Base-by-base conservation (phyloP, 2,113 vertebrate genomes). In the Cyanoliseus patagonus region DNA sequence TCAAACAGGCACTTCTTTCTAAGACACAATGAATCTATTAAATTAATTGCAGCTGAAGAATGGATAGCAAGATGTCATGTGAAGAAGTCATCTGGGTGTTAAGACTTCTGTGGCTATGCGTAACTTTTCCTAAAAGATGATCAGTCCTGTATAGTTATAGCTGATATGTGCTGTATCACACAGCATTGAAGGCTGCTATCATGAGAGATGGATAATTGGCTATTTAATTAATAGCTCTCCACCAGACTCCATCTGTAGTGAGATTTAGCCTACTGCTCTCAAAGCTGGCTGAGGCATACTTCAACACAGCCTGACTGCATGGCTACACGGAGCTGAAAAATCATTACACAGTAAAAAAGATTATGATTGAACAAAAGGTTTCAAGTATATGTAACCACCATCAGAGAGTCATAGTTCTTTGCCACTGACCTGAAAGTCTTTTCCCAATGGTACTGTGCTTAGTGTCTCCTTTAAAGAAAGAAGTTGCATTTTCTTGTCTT, bases 161-260 rank as follows among this genome's bases (percentile, higher is more conserved):
- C 55, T 96, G 46, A 19, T 83, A 66, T 57, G 41, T 57, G 52
- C 44, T 69, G 41, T 69, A 73, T 92, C 78, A 79, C 80, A 59
- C 55, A 46, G 63, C 8, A 11, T 44, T 91, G 84, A 91, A 95
- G 39, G 46, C 74, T 89, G 68, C 37, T 91, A 87, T 79, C 52
- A 49, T 33, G 39, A 95, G 83, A 95, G 62, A 94, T 88, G 67
- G 67, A 9, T 96, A 94, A 87, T 79, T 95, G 84, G 82, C 37
- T 86, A 75, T 86, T 88, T 96, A 94, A 95, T 96, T 94, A 96
- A 97, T 95, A 93, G 68, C 42, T 94, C 10, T 93, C 76, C 24
- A 75, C 73, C 44, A 59, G 64, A 55, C 62, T 95, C 95, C 94
- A 88, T 93, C 93, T 93, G 92, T 75, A 90, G 68, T 62, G 87